Conservation (phyloP, 1,140 invertebrate species). For the Drosophila jambulina region DNA sequence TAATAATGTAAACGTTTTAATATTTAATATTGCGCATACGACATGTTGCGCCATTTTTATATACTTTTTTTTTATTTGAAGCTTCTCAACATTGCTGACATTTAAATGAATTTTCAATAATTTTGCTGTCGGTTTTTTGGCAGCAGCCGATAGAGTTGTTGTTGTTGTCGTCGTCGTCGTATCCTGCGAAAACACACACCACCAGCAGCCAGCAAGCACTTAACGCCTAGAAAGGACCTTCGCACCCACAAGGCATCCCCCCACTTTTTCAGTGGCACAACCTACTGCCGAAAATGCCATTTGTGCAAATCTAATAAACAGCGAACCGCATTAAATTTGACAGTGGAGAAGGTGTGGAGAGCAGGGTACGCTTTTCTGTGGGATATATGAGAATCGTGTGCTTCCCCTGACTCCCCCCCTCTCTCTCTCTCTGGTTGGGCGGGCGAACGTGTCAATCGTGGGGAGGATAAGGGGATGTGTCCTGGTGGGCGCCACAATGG, state of each 20-base stretch:
- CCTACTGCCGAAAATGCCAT: slow-evolving; percentile 67
- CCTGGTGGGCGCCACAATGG: slow-evolving; percentile 52
- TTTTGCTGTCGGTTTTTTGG: slow-evolving; percentile 41
- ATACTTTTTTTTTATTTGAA: background rate
- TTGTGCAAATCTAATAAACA: slow-evolving; percentile 81
- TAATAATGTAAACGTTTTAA: slow-evolving; percentile 79
- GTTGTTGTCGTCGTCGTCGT: slow-evolving; percentile 14
- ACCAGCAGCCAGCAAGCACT: slow-evolving; percentile 54
- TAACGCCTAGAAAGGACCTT: slow-evolving; percentile 59
- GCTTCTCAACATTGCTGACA: slow-evolving; percentile 56
- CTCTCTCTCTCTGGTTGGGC: background rate
- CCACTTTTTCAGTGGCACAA: slow-evolving; percentile 22
- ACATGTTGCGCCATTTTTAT: slow-evolving; percentile 69
- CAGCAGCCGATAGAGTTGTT: slow-evolving; percentile 59
- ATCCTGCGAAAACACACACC: slow-evolving; percentile 11
- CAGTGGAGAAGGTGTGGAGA: slow-evolving; percentile 39
- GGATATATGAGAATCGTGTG: slow-evolving; percentile 28
- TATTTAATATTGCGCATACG: slow-evolving; percentile 80
- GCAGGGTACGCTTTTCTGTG: background rate
- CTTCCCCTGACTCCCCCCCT: background rate
- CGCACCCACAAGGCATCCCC: slow-evolving; percentile 1
- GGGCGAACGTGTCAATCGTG: slow-evolving; percentile 40
- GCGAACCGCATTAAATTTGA: slow-evolving; percentile 79
- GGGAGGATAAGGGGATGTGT: background rate
- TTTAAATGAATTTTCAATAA: slow-evolving; percentile 82